phyloP scores from a whole-genome alignment of 1,140 invertebrate species.

The Cylas formicarius region DNA sequence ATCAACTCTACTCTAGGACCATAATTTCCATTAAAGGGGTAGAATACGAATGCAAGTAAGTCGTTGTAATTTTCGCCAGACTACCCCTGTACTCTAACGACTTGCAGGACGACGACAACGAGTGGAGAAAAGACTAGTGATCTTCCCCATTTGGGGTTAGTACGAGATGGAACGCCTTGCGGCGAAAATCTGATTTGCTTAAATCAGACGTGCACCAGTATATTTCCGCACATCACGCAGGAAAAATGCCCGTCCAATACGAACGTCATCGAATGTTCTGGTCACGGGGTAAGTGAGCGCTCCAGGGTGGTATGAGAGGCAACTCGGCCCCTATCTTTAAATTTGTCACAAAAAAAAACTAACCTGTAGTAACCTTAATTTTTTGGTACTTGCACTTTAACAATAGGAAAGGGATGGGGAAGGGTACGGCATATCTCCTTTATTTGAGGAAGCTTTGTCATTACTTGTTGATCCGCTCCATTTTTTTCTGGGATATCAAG shows the following conservation, averaged over 20 bases:
- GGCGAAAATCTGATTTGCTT: constrained; percentile 85
- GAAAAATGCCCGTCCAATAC: constrained; percentile 84
- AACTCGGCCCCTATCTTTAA: too few relatives aligned
- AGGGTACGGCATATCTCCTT: too few relatives aligned
- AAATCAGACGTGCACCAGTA: constrained; percentile 83
- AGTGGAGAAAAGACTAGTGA: constrained; percentile 44
- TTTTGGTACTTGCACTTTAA: too few relatives aligned
- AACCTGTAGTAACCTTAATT: too few relatives aligned
- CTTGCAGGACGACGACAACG: constrained; percentile 57
- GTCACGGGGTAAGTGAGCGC: constrained; percentile 71
- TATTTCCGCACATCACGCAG: constrained; percentile 74
- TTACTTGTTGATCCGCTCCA: too few relatives aligned
- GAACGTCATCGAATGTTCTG: constrained; percentile 83
- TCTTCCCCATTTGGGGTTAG: constrained; percentile 66
- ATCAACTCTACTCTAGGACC: constrained; percentile 75
- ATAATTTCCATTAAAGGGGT: constrained; percentile 77
- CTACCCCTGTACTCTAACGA: constrained; percentile 15
- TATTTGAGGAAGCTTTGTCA: too few relatives aligned
- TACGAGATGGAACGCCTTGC: constrained; percentile 85
- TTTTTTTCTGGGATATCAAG: too few relatives aligned
- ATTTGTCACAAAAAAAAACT: too few relatives aligned
- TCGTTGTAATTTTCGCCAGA: constrained; percentile 25
- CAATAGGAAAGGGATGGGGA: too few relatives aligned
- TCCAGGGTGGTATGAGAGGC: too few relatives aligned
- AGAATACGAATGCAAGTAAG: constrained; percentile 90